Conservation (phyloP, 2,888 invertebrate genomes). For the Lucinisca nassula region DNA sequence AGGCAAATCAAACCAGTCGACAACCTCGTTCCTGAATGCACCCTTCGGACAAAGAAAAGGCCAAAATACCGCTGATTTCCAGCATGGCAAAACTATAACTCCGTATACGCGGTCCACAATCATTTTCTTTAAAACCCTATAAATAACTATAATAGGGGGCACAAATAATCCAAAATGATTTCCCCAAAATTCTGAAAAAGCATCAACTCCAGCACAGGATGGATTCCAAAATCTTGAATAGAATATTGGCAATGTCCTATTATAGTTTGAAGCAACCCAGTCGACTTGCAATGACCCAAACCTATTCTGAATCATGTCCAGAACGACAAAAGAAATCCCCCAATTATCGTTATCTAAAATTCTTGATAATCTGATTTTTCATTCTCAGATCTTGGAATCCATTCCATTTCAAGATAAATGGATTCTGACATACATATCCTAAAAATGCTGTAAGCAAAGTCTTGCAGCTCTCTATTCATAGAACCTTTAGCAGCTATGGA, state of each 20-base stretch:
- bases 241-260: slow-evolving; percentile 29
- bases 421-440: slow-evolving; percentile 14
- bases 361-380: slow-evolving; percentile 55
- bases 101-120: slow-evolving; percentile 14
- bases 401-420: slow-evolving; percentile 46
- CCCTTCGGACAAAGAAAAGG: slow-evolving; percentile 22
- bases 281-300: slow-evolving; percentile 27
- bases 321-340: slow-evolving; percentile 43
- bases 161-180: slow-evolving; percentile 34
- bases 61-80: slow-evolving; percentile 48
- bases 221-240: slow-evolving; percentile 54
- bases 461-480: slow-evolving; percentile 55
- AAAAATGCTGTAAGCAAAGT: slow-evolving; percentile 37
- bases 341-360: slow-evolving; percentile 55
- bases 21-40: neutral
- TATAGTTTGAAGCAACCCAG: slow-evolving; percentile 14
- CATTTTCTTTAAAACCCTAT: slow-evolving; percentile 27
- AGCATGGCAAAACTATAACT: slow-evolving; percentile 26
- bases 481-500: slow-evolving; percentile 63
- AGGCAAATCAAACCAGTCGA: slow-evolving; percentile 16
- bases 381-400: slow-evolving; percentile 55
- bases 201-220: slow-evolving; percentile 20
- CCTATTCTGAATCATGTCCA: slow-evolving; percentile 14
- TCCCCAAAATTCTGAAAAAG: slow-evolving; percentile 45
- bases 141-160: slow-evolving; percentile 13